Evolutionary conservation across 1,140 invertebrate species (phyloP), one percentile per base, ranked within the genome.

Genomic region (Penaeus indicus): DNA sequence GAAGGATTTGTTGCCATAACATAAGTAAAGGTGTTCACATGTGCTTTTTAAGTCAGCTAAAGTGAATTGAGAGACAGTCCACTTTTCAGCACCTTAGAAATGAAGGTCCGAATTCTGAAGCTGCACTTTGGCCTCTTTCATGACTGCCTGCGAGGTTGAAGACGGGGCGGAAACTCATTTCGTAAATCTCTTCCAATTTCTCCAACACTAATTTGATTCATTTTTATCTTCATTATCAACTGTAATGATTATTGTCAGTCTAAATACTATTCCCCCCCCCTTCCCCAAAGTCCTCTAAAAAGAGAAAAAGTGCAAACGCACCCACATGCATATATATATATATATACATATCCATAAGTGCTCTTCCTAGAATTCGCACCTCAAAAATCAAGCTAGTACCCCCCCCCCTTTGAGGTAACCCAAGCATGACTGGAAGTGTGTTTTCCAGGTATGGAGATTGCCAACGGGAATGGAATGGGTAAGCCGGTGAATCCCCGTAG

Each of bases 351-450:
- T 38, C 72, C n/a, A 32, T 21, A 75, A 75, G 42, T 27, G 27
- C 42, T 69, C 32, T 67, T 54, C 16, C 8, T 54, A 54, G 54
- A 63, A 84, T 84, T 82, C 64, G 60, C 63, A 84, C 87, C 72
- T 88, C 81, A 84, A 62, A 54, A 54, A 54, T 54, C 78, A 60
- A 88, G 47, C 67, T 83, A 84, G 81, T 54, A 75, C 60, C 61
- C 75, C 54, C 54, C 60, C 61, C 75, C 54, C 54, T 84, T 67
- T 88, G 72, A 67, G 87, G 87, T 88, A 78, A 80, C 87, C 85
- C 86, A 78, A 88, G 87, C 87, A 88, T 88, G 87, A 88, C 87
- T 88, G 87, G 87, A 88, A 88, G 87, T 88, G 87, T 88, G 87
- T 88, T 88, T 88, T 88, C 54, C 87, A 88, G 87, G 81, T 88